phyloP scores from a whole-genome alignment of 2,797 vertebrate genomes.

The Smutsia gigantea region DNA sequence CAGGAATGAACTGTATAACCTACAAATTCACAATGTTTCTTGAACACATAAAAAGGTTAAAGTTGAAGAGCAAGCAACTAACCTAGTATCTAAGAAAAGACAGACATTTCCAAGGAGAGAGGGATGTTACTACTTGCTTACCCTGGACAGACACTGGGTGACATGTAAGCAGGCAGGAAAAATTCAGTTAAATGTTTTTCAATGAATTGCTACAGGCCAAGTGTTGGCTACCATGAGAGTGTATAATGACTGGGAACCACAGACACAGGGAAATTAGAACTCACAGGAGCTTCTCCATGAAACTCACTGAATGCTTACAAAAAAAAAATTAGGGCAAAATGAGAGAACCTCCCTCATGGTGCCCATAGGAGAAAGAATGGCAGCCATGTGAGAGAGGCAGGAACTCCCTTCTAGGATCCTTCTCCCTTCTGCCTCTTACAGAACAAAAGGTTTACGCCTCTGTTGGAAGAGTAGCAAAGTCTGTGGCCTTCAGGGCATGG shows the following conservation, averaged over 20 bases:
- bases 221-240: neutral
- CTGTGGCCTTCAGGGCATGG: too few relatives aligned
- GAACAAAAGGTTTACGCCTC: neutral
- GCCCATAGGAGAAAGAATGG: neutral
- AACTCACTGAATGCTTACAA: neutral
- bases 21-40: neutral
- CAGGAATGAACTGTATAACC: neutral
- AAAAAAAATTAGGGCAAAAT: neutral
- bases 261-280: neutral
- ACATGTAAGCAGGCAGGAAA: neutral
- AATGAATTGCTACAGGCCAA: neutral
- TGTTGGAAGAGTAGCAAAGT: neutral
- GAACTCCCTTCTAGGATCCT: neutral
- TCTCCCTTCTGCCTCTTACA: neutral
- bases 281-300: neutral
- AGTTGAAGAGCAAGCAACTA: neutral
- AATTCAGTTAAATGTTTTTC: neutral
- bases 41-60: neutral
- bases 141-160: neutral
- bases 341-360: neutral
- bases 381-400: neutral
- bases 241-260: neutral
- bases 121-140: neutral
- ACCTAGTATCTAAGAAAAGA: neutral
- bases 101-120: neutral